These are phyloP conservation scores for Carabus problematicus DNA, from an alignment of 2,888 invertebrate species.

Conservation along the genomic window DNA sequence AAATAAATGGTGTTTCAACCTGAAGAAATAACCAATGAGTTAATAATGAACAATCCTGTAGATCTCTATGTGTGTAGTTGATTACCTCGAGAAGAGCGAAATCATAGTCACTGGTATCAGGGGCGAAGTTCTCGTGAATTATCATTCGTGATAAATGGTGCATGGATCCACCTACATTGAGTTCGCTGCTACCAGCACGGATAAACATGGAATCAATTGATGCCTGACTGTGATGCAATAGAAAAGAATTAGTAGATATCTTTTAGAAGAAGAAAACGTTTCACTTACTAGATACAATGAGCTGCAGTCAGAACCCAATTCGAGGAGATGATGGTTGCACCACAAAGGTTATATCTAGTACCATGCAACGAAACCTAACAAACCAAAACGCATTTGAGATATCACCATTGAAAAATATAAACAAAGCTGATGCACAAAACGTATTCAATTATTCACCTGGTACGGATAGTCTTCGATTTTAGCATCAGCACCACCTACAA, in stretches of 20 bases:
- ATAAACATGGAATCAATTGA: background rate
- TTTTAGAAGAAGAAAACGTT: too few species aligned
- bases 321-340: conserved; percentile 20
- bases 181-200: too few species aligned
- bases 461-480: conserved; percentile 23
- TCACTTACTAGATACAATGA: conserved; percentile 23
- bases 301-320: conserved; percentile 20
- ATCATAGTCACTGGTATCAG: background rate
- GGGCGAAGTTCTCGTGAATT: background rate
- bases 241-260: too few species aligned
- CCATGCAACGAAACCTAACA: background rate
- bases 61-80: too few species aligned
- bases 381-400: too few species aligned
- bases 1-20: conserved; percentile 45
- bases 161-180: background rate
- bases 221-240: background rate
- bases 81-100: background rate
- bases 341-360: conserved; percentile 9
- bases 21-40: too few species aligned
- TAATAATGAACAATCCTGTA: too few species aligned
- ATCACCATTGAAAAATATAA: too few species aligned
- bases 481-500: conserved; percentile 54
- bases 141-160: background rate
- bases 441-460: background rate
- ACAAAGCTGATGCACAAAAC: too few species aligned